A percentile compares a stretch with the other conserved stretches of the same genome.
Conservation (phyloP, 2,888 invertebrate genomes). For the Allolobophora icterica region DNA sequence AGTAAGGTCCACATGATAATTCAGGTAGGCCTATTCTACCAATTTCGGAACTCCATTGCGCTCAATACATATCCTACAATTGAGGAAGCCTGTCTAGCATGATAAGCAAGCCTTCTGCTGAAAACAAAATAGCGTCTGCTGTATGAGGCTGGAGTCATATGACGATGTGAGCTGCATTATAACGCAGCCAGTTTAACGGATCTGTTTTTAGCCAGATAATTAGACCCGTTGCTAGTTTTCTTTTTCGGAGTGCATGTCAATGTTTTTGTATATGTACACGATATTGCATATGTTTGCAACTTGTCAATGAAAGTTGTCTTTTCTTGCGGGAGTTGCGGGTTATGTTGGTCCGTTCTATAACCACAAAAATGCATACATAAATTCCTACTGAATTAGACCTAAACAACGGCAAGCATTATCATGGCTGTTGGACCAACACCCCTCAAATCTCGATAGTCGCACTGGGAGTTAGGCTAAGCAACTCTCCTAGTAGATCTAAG, state of each 20-base stretch:
- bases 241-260: neutral
- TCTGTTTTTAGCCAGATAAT: conserved; percentile 9
- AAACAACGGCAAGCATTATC: too few relatives aligned
- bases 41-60: neutral
- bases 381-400: too few relatives aligned
- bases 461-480: too few relatives aligned
- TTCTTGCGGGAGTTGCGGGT: too few relatives aligned
- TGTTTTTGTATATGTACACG: neutral
- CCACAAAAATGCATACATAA: too few relatives aligned
- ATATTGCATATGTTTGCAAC: neutral
- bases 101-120: neutral
- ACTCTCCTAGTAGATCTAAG: too few relatives aligned
- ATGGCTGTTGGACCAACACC: too few relatives aligned
- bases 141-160: neutral
- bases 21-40: too few relatives aligned
- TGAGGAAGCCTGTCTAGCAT: too few relatives aligned
- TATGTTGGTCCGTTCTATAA: too few relatives aligned
- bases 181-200: neutral
- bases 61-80: neutral
- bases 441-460: too few relatives aligned
- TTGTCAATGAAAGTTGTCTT: neutral
- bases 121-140: neutral
- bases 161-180: neutral
- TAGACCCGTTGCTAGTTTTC: neutral
- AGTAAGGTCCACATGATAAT: neutral